Percentiles rank a stretch among this genome's conserved stretches.
Conservation (phyloP, 2,113 vertebrate species). For the Diadophis punctatus region DNA sequence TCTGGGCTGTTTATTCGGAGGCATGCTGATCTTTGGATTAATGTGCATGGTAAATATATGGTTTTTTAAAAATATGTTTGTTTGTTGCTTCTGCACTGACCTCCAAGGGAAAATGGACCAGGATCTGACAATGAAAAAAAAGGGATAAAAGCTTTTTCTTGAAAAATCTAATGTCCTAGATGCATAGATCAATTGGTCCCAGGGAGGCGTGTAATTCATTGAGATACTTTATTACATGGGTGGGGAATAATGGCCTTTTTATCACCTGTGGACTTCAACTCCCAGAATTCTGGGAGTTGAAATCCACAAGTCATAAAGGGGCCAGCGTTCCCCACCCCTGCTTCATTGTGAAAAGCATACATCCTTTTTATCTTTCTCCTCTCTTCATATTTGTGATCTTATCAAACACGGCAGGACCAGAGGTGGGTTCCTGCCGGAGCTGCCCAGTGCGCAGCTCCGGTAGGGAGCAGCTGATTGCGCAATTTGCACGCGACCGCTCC, state of each 20-base stretch:
- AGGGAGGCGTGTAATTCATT: neutral
- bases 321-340: neutral
- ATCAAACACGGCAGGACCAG: neutral
- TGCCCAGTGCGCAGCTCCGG: no score
- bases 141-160: neutral
- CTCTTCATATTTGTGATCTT: neutral
- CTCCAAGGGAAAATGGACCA: neutral
- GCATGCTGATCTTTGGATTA: neutral
- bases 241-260: no score
- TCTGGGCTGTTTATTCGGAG: neutral
- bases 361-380: neutral
- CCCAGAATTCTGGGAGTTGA: neutral
- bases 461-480: no score
- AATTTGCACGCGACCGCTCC: no score
- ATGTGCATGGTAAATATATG: neutral
- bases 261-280: no score
- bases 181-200: neutral
- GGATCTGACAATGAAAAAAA: neutral
- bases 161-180: neutral
- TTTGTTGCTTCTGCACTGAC: neutral
- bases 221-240: neutral
- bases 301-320: neutral
- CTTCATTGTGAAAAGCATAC: neutral
- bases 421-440: no score
- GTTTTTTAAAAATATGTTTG: neutral